Base-by-base conservation (phyloP, 2,888 invertebrate species). In the Aromia moschata region DNA sequence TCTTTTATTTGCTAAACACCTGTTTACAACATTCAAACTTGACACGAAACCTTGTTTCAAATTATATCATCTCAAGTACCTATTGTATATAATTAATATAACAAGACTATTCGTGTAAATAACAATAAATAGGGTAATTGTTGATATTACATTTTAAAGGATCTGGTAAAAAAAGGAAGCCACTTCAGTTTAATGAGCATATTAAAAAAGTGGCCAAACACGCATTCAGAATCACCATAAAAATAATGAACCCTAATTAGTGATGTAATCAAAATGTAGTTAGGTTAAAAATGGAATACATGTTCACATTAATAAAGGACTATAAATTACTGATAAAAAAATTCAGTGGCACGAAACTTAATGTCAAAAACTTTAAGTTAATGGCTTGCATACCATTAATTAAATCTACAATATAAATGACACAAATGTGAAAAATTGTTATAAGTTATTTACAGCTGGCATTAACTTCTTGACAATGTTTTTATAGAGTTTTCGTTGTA, bases 221-320 rank as follows among this genome's bases (percentile, higher is more conserved):
- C 49, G 38, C 37, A 38, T 38, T 40, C 49, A 49, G 38, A 49
- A 49, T 49, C 49, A 38, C 38, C 38, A 25, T 49, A 37, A 25
- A 49, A 49, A 38, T 49, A 49, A 49, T 49, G 49, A 38, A 7
- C 15, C 14, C 49, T 40, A 38, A 49, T 49, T 49, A 49, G 38
- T 38, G 25, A 10, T 25, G 49, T 49, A 49, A 49, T 38, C 49
- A 49, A 49, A 49, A 49, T 25, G 49, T 49, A 49, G 49, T 49
- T 49, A 49, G 15, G 49, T 38, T 47, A 47, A 49, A 49, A 49
- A 25, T 49, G 47, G 20, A 49, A 49, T 37, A 49, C 38, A 49
- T 38, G 49, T 38, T 17, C 10, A 15, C 38, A 49, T 49, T 49
- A 49, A 49, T 49, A 38, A 49, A 15, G 12, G 36, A 38, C 49